Evolutionary conservation across 2,888 invertebrate species (phyloP), one percentile per base, ranked within the genome.

Genomic region (Aphidoletes aphidimyza): DNA sequence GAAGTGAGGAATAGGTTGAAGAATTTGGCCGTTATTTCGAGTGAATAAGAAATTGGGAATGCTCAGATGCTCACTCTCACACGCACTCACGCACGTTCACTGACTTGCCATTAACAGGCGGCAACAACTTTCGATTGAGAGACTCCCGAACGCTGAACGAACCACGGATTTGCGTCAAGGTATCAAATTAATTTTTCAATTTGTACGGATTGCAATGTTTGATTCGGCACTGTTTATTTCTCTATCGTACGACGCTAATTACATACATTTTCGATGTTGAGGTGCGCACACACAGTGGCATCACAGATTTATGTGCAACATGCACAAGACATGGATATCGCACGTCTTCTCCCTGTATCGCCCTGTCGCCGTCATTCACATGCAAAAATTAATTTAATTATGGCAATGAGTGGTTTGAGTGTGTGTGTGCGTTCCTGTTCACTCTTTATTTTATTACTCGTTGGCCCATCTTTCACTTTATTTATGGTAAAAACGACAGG

Each of bases 351-450:
- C 14, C 26, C 17, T 54, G 69, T 30, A n/a, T n/a, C n/a, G n/a
- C n/a, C 14, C 30, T 69, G 69, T 69, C 69, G 37, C 37, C n/a
- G n/a, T n/a, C 2, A 81, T 37, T 81, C 37, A 81, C 69, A 81
- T 37, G n/a, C n/a, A 37, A 36, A 37, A 37, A 81, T 81, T 81
- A n/a, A 81, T 81, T 81, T 81, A 81, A 81, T 81, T 81, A 81
- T 81, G 37, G 81, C 39, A 37, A 81, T 81, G 81, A 81, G 19
- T 81, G 22, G 14, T n/a, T n/a, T n/a, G n/a, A n/a, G n/a, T n/a
- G n/a, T n/a, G n/a, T n/a, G n/a, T n/a, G n/a, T n/a, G n/a, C n/a
- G n/a, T n/a, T n/a, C 37, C 37, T 19, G 37, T 81, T 81, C 81
- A 22, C 81, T 81, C 81, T 37, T 81, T 11, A 37, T 81, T 81